Base-by-base conservation (phyloP, 2,888 invertebrate species). In the Anticlea derivata region DNA sequence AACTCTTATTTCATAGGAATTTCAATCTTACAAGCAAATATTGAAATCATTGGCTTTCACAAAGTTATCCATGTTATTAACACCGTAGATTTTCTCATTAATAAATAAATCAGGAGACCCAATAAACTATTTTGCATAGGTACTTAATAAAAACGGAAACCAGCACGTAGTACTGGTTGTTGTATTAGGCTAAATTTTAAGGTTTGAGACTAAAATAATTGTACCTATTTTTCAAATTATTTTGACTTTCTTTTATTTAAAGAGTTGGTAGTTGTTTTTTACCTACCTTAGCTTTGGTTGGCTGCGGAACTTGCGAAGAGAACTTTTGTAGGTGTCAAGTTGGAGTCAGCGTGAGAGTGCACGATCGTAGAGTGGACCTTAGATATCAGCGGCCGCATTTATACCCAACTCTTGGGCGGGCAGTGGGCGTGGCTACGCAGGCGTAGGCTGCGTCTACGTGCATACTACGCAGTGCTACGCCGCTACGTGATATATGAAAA, bases 391-490 rank as follows among this genome's bases (percentile, higher is more conserved):
- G 55, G 66, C 70, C 61, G 68, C 78, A 75, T 87, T 84, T 87
- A 87, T 87, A 87, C 75, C 64, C 58, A 65, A 52, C 65, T 63
- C 58, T 70, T 66, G 84, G 85, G 86, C 85, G 86, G 83, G 65
- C 55, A 57, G 73, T 68, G 65, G 86, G 87, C 83, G 87, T 85
- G 55, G 86, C 78, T 62, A 86, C 86, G 86, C 86, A 82, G 67
- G 86, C 87, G 86, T 85, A 72, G 63, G 64, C 39, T 10, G 13
- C n/a, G 13, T 44, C 43, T 40, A 29, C 35, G 48, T 49, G 8
- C 52, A 26, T 35, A 49, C 38, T 44, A 44, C 30, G 40, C 26
- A 8, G 5, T 26, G 40, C 45, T 45, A 50, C 50, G 8, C 0
- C 4, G 4, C 41, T 24, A 38, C 12, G 33, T 8, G 20, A n/a